A percentile compares a stretch with the other conserved stretches of the same genome.
These are phyloP conservation scores for Scrobipalpa costella DNA, from an alignment of 2,888 invertebrate species.

Conservation along the genomic window DNA sequence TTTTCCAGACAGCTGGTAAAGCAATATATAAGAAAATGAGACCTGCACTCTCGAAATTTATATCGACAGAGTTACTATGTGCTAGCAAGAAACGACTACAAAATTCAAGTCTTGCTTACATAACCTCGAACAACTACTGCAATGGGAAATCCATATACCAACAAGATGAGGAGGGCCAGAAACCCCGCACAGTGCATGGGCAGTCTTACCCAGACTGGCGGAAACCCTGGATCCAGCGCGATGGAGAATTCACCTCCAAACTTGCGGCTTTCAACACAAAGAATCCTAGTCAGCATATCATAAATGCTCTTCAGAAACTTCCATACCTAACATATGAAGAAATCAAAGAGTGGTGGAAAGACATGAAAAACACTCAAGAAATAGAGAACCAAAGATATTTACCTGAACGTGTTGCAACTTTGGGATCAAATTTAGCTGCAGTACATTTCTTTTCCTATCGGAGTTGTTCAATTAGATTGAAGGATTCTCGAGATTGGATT, in stretches of 20 bases:
- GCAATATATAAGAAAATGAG: not conserved
- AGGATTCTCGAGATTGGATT: conserved; percentile 78
- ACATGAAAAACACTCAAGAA: conserved; percentile 61
- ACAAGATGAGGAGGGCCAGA: conserved; percentile 16
- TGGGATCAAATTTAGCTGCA: conserved; percentile 92
- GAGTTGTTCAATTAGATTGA: conserved; percentile 85
- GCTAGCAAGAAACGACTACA: not conserved
- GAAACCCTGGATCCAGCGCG: conserved; percentile 29
- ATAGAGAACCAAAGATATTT: conserved; percentile 82
- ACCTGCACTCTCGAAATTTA: not conserved
- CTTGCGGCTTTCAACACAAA: conserved; percentile 78
- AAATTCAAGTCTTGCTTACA: not conserved
- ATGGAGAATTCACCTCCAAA: conserved; percentile 55
- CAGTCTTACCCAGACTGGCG: conserved; percentile 48
- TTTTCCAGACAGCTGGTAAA: not conserved
- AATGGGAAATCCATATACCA: conserved; percentile 25
- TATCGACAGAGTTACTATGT: not conserved
- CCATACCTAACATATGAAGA: conserved; percentile 75
- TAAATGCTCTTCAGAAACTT: conserved; percentile 71
- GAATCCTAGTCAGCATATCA: conserved; percentile 63
- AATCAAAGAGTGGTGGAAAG: conserved; percentile 81
- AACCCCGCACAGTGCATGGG: conserved; percentile 48
- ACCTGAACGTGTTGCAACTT: conserved; percentile 79
- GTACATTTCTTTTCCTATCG: conserved; percentile 91
- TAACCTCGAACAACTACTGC: conserved; percentile 20